These are phyloP conservation scores for Sciurus carolinensis DNA, from an alignment of 2,797 vertebrate species.

Conservation along the genomic window DNA sequence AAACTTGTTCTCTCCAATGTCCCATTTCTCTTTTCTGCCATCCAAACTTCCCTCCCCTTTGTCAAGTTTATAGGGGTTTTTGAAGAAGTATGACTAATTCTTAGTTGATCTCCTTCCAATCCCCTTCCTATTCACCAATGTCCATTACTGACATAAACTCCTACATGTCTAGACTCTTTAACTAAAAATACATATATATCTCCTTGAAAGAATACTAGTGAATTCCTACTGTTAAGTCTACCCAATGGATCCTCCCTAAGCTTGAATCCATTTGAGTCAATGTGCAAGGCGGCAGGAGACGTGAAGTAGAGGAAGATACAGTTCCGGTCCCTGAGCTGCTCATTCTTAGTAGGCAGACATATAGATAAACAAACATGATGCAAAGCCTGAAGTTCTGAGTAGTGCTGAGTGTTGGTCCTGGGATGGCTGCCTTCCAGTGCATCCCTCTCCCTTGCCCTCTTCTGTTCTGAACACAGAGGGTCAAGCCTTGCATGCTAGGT, in stretches of 20 bases:
- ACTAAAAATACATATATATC: background rate
- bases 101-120: background rate
- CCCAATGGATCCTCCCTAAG: background rate
- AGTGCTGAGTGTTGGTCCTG: background rate
- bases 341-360: background rate
- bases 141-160: background rate
- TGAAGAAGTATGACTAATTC: background rate
- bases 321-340: background rate
- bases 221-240: background rate
- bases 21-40: background rate
- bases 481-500: background rate
- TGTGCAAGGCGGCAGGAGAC: background rate
- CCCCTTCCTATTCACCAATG: background rate
- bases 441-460: background rate
- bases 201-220: background rate
- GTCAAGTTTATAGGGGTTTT: background rate
- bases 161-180: background rate
- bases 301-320: background rate
- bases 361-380: background rate
- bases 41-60: background rate
- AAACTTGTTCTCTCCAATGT: background rate
- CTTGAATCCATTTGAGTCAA: background rate
- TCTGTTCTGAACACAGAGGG: background rate
- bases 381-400: background rate
- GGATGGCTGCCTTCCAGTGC: too few species aligned